Percentiles rank a stretch among this genome's conserved stretches.
Conservation (phyloP, 2,113 vertebrate species). For the Cynoglossus semilaevis region DNA sequence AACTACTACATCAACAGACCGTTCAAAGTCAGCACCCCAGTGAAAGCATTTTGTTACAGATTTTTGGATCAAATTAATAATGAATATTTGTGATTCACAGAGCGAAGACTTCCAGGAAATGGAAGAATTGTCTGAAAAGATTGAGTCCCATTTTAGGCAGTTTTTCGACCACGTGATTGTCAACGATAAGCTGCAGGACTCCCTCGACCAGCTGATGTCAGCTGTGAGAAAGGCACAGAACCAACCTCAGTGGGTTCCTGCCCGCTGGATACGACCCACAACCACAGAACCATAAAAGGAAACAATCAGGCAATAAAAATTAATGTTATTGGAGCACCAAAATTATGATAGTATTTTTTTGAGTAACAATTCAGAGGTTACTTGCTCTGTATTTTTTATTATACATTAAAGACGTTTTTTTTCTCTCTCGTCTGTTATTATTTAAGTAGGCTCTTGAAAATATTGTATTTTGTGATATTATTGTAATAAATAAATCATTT, state of each 20-base stretch:
- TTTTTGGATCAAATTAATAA: neutral
- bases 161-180: constrained; percentile 90
- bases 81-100: constrained; percentile 59
- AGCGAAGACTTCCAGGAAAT: constrained; percentile 94
- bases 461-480: constrained; percentile 11
- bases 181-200: constrained; percentile 85
- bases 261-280: constrained; percentile 84
- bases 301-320: neutral
- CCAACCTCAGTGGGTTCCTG: constrained; percentile 91
- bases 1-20: constrained; percentile 87
- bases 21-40: constrained; percentile 74
- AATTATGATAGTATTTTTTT: too few relatives aligned
- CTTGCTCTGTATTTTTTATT: too few relatives aligned
- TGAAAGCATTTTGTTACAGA: neutral
- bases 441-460: neutral
- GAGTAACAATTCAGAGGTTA: too few relatives aligned
- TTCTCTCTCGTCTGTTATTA: too few relatives aligned
- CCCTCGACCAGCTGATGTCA: constrained; percentile 79
- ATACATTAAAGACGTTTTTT: too few relatives aligned
- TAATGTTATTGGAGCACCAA: too few relatives aligned
- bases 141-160: constrained; percentile 87
- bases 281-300: constrained; percentile 63
- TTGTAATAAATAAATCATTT: constrained; percentile 32
- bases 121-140: constrained; percentile 83
- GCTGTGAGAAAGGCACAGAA: constrained; percentile 83